Base-by-base conservation (phyloP, 2,113 vertebrate species). In the Rhombomys opimus region DNA sequence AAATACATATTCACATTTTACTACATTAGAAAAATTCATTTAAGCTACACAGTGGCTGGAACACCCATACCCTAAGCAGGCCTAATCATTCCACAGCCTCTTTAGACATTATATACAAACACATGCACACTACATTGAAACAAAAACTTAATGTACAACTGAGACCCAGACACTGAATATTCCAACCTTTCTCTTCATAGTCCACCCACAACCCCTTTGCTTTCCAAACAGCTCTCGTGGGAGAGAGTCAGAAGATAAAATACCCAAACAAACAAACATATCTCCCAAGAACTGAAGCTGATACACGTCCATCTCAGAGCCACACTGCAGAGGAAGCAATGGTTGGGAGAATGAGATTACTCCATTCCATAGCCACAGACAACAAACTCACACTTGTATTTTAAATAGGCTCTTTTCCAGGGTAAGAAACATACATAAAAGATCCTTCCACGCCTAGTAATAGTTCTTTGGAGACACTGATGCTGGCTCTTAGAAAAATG, bases 41-140 rank as follows among this genome's bases (percentile, higher is more conserved):
- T 90, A 76, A 94, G 95, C 97, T 97, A 98, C 97, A 96, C 8
- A 14, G 97, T 98, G 97, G 97, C 97, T 57, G 80, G 35, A 59
- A 75, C 25, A 38, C 72, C 65, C 7, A 57, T 3, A 15, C 93
- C 85, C 67, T 57, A 25, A 77, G 94, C 50, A 92, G 92, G 67
- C 7, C 17, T 38, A 72, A 35, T 78, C 73, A 94, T 54, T 70
- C 84, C 52, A 46, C 11, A 30, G 59, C 13, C 70, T 57, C 65
- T 96, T 94, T 72, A 80, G 91, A 84, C 82, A 90, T 75, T 70
- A 86, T 15, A 72, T 13, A 87, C 68, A 96, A 22, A 57, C 3
- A n/a, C 41, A 67, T 22, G 46, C 9, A 61, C 0, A 30, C 4
- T 18, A 5, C 5, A 57, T 7, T 82, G 77, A 73, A 80, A 22